These are phyloP conservation scores for Ptiloglossa arizonensis DNA, from an alignment of 1,140 invertebrate species.

Conservation along the genomic window DNA sequence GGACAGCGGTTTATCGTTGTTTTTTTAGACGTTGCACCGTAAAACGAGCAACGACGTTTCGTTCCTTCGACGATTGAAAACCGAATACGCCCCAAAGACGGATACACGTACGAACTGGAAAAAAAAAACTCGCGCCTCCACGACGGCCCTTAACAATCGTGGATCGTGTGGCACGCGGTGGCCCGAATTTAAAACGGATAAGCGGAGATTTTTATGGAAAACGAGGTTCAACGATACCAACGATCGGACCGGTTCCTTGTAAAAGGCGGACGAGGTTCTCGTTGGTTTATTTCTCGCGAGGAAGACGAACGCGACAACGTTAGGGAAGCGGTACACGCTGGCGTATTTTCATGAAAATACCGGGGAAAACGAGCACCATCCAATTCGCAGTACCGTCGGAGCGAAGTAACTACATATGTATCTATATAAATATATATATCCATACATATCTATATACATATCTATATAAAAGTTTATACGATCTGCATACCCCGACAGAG, in stretches of 20 bases:
- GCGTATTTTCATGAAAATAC: conserved; percentile 56
- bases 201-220: too few species aligned
- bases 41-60: too few species aligned
- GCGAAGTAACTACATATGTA: conserved; percentile 48
- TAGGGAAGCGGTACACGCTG: background rate
- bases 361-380: conserved; percentile 33
- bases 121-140: too few species aligned
- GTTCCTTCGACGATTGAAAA: too few species aligned
- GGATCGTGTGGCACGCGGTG: too few species aligned
- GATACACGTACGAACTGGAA: too few species aligned
- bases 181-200: too few species aligned
- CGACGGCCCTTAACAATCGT: too few species aligned
- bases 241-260: background rate
- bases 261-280: background rate
- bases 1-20: too few species aligned
- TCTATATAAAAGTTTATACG: conserved; percentile 62
- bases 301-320: conserved; percentile 18
- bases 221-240: background rate
- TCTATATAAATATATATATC: conserved; percentile 56
- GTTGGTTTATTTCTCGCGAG: conserved; percentile 11
- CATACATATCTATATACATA: too few species aligned
- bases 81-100: too few species aligned
- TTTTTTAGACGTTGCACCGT: too few species aligned
- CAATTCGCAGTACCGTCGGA: conserved; percentile 41
- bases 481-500: conserved; percentile 45